phyloP scores from a whole-genome alignment of 2,113 vertebrate species.

The Budorcas taxicolor region DNA sequence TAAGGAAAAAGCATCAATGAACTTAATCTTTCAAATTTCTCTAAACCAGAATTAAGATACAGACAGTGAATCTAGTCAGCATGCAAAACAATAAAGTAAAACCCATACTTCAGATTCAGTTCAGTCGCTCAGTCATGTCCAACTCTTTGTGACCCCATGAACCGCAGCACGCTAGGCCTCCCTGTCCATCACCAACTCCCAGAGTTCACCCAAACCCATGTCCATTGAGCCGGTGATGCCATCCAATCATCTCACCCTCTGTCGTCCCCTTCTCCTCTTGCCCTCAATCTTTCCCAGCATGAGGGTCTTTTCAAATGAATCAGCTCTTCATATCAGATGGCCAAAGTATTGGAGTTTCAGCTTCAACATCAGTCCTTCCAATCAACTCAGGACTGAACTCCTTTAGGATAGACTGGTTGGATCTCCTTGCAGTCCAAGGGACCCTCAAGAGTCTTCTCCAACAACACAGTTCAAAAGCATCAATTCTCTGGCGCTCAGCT shows the following conservation, averaged over 20 bases:
- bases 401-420: background rate
- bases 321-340: background rate
- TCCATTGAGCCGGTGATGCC: background rate
- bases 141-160: background rate
- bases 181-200: background rate
- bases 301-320: background rate
- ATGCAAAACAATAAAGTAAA: background rate
- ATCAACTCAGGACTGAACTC: background rate
- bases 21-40: background rate
- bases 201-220: background rate
- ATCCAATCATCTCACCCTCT: background rate
- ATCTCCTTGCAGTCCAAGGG: background rate
- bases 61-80: background rate
- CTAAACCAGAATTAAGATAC: background rate
- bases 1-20: background rate
- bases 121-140: rapidly evolving
- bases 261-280: background rate
- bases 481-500: background rate
- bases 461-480: background rate
- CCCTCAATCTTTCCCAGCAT: background rate
- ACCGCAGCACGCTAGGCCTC: background rate
- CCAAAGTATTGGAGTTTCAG: background rate
- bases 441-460: background rate
- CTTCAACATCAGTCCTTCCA: background rate
- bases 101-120: background rate